These are phyloP conservation scores for Hypocryptadius cinnamomeus DNA, from an alignment of 2,113 vertebrate genomes.

Conservation along the genomic window DNA sequence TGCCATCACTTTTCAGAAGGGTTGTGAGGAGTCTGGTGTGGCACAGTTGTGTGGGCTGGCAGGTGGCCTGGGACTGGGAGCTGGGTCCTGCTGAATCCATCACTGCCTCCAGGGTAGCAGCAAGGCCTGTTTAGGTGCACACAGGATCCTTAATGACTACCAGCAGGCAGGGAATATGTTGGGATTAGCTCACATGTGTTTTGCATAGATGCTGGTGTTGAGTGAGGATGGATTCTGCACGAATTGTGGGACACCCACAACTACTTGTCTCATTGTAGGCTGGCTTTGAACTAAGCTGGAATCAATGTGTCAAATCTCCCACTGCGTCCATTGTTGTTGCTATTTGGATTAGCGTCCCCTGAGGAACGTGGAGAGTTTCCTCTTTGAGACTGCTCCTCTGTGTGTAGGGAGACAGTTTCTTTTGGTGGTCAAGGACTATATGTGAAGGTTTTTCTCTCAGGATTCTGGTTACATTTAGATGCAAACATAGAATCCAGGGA, in stretches of 20 bases:
- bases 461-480: not conserved
- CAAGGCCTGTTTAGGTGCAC: not conserved
- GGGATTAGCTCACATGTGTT: not conserved
- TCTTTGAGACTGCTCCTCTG: not conserved
- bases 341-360: not conserved
- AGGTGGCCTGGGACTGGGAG: not conserved
- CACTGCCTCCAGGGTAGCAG: not conserved
- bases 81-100: not conserved
- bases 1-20: not conserved
- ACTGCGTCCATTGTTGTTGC: not conserved
- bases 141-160: not conserved
- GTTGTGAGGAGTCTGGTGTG: not conserved
- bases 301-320: not conserved
- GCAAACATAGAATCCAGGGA: not conserved
- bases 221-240: not conserved
- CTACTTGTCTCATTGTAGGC: fast-evolving
- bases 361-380: not conserved
- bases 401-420: not conserved
- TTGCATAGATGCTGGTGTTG: fast-evolving
- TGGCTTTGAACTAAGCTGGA: not conserved
- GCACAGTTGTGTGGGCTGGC: not conserved
- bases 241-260: not conserved
- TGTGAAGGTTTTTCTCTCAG: not conserved
- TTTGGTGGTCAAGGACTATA: not conserved
- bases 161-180: not conserved